These are phyloP conservation scores for Eupithecia inturbata DNA, from an alignment of 2,888 invertebrate genomes.

Conservation along the genomic window DNA sequence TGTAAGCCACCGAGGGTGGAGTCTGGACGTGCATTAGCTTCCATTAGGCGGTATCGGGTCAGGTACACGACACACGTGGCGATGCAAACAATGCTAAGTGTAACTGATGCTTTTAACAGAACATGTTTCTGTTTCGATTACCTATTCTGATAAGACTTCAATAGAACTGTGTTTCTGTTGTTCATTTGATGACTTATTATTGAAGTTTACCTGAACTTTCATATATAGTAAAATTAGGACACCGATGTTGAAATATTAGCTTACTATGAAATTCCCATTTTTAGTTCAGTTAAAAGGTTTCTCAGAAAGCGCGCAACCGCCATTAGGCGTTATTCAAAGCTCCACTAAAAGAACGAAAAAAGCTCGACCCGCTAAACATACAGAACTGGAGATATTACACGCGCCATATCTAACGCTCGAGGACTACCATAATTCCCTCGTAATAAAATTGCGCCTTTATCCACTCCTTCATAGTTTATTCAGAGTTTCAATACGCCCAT, in stretches of 20 bases:
- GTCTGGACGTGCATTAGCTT: conserved; percentile 50
- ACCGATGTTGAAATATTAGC: not conserved
- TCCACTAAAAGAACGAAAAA: conserved; percentile 28
- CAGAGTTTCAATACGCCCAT: conserved; percentile 58
- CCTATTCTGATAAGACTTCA: not conserved
- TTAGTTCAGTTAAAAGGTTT: conserved; percentile 1
- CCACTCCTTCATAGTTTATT: conserved; percentile 46
- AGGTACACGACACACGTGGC: not conserved
- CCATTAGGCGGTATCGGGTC: conserved; percentile 46
- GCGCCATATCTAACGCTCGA: conserved; percentile 29
- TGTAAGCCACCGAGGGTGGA: conserved; percentile 56
- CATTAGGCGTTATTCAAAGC: conserved; percentile 11
- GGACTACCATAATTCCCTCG: conserved; percentile 33
- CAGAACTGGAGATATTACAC: conserved; percentile 26
- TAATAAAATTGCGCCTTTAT: conserved; percentile 38
- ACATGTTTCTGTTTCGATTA: not conserved
- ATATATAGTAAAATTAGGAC: not conserved
- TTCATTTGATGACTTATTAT: not conserved
- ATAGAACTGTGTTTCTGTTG: not conserved
- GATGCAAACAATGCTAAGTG: conserved; percentile 12
- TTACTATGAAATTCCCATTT: not conserved
- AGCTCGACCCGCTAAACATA: conserved; percentile 30
- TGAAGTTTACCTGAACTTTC: not conserved
- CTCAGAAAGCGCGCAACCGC: not conserved
- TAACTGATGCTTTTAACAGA: conserved; percentile 1